A percentile compares a stretch with the other conserved stretches of the same genome.
These are phyloP conservation scores for Scytalopus superciliaris DNA, from an alignment of 2,113 vertebrate species.

Conservation along the genomic window DNA sequence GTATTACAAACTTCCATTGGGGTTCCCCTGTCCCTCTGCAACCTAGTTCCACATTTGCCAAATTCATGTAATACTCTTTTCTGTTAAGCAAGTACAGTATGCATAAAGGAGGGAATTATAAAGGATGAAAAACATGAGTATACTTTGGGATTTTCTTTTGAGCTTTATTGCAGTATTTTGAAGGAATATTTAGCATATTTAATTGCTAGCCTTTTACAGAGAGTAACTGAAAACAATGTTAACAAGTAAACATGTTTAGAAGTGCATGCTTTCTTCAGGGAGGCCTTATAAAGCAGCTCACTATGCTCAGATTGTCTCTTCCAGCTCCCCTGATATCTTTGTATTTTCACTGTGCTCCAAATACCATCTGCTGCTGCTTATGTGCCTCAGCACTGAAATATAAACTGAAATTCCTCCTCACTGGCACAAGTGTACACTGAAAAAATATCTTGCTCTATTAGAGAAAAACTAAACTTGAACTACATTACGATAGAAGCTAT, in stretches of 20 bases:
- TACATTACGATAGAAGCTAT: neutral
- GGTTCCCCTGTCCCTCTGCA: neutral
- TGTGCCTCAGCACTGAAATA: constrained; percentile 15
- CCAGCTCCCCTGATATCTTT: constrained; percentile 34
- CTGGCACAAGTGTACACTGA: neutral
- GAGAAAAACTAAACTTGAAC: neutral
- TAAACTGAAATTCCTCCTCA: constrained; percentile 45
- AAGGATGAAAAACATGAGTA: neutral
- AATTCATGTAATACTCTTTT: neutral
- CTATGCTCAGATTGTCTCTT: neutral
- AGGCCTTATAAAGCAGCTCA: neutral
- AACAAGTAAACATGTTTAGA: neutral
- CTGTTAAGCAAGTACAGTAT: neutral
- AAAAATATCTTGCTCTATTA: neutral
- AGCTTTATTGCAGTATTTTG: neutral
- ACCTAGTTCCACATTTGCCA: neutral
- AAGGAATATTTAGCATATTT: neutral
- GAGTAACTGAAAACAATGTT: neutral
- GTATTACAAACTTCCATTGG: neutral
- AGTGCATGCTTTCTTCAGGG: neutral
- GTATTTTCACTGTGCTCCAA: constrained; percentile 3
- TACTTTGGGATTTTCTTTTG: neutral
- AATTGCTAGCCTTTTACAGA: neutral
- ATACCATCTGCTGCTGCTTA: constrained; percentile 52
- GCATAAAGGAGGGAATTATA: neutral